Conservation (phyloP, 92 coral and sea anemone species). For the Bergia sp. region DNA sequence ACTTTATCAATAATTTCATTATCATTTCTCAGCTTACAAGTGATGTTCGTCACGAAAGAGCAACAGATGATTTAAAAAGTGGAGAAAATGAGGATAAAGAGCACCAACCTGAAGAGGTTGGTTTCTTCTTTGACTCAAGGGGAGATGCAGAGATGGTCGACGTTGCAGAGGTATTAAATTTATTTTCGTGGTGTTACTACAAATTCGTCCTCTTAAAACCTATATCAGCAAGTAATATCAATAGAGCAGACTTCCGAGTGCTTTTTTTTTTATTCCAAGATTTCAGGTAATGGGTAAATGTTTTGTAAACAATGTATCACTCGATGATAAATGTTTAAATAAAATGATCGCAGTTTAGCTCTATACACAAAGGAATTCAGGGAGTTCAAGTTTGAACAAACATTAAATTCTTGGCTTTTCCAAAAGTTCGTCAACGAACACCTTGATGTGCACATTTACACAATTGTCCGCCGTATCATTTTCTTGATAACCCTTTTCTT, state of each 20-base stretch:
- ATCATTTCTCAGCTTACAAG: slow-evolving; percentile 18
- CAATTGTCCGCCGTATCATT: too few relatives aligned
- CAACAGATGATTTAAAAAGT: background rate
- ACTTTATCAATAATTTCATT: background rate
- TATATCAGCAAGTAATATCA: background rate
- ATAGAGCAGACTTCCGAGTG: background rate
- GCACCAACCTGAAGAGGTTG: background rate
- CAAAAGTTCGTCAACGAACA: background rate
- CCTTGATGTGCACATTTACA: too few relatives aligned
- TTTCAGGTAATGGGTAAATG: too few relatives aligned
- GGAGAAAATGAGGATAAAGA: background rate
- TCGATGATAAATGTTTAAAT: background rate
- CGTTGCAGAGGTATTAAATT: slow-evolving; percentile 20
- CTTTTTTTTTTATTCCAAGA: too few relatives aligned
- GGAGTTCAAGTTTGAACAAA: background rate
- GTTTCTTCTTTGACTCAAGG: slow-evolving; percentile 25
- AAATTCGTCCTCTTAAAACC: background rate
- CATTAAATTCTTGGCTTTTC: too few relatives aligned
- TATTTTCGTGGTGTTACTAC: background rate
- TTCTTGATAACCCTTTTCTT: too few relatives aligned
- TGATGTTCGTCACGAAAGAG: background rate
- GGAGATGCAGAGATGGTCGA: slow-evolving; percentile 5
- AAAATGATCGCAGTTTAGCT: background rate
- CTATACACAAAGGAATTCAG: background rate
- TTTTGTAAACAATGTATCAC: background rate